Evolutionary conservation across 2,797 vertebrate species (phyloP).

Genomic region (Echiichthys vipera): DNA sequence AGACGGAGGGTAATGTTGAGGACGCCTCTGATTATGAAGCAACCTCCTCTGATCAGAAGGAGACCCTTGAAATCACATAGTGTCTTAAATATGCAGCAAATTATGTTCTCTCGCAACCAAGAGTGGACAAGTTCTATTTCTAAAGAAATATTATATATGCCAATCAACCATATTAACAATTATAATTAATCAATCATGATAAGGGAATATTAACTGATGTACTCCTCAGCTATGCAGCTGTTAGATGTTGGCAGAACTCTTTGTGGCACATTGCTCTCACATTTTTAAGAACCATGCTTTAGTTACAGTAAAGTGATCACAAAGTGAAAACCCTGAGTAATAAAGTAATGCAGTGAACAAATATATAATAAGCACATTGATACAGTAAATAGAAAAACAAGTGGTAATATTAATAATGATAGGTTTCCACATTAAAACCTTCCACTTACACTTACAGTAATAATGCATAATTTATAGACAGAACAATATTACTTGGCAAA

Average conservation of each 20-base stretch:
- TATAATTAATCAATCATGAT: not conserved
- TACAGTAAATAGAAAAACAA: not conserved
- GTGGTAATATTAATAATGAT: not conserved
- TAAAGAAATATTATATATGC: too few species aligned
- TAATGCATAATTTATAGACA: too few species aligned
- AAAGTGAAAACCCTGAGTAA: not conserved
- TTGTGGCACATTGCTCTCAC: not conserved
- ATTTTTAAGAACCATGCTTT: not conserved
- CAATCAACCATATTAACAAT: not conserved
- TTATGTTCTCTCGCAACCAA: too few species aligned
- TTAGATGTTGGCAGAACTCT: not conserved
- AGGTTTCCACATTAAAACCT: not conserved
- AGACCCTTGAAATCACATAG: too few species aligned
- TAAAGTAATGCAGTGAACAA: not conserved
- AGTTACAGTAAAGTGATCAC: not conserved
- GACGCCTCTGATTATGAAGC: too few species aligned
- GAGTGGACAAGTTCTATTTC: too few species aligned
- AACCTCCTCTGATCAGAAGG: too few species aligned
- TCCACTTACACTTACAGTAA: too few species aligned
- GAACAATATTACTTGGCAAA: too few species aligned
- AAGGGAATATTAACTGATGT: not conserved
- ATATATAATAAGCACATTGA: not conserved
- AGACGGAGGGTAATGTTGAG: too few species aligned
- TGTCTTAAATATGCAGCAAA: too few species aligned
- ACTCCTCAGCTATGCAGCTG: too few species aligned